Base-by-base conservation (phyloP, 2,797 vertebrate genomes). In the Eupleurogrammus muticus region DNA sequence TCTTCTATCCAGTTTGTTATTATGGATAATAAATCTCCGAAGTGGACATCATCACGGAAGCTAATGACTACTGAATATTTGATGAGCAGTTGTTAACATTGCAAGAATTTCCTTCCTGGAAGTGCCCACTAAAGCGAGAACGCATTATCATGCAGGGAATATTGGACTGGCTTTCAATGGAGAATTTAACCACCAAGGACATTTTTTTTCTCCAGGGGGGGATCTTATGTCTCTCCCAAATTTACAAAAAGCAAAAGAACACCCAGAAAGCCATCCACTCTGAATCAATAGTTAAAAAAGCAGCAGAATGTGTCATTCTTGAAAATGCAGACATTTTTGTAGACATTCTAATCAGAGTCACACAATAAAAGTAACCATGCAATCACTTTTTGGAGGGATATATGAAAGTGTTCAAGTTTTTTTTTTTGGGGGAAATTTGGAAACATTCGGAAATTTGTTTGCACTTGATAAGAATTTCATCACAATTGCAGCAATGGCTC, bases 11-110 rank as follows among this genome's bases (percentile, higher is more conserved):
- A 54, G 23, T 75, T 62, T 74, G 5, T 58, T 23, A 24, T 9
- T 48, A 51, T 10, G 59, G 36, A 66, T 73, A 35, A 60, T 64
- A 65, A 42, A 74, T 77, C 57, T 63, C 55, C 46, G 36, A 58
- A 68, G 59, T 2, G 36, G 54, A 70, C 21, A 63, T 78, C 66
- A 61, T 77, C 42, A 76, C 13, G 46, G 77, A 63, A 58, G 59
- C 58, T 76, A 64, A 83, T 65, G 69, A 72, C 82, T 64, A 8
- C 50, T 92, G 73, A 89, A 91, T 89, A 89, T 89, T 89, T 90
- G 8, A 90, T 92, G 88, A 88, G 66, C 48, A 38, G 63, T 76
- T 81, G 73, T 84, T 77, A 86, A 84, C 64, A 71, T 74, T 58
- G 54, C 71, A 81, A 73, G 56, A 63, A 82, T 28, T 62, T 65